A percentile compares a stretch with the other conserved stretches of the same genome.
phyloP scores from a whole-genome alignment of 2,797 vertebrate species.

The Argya squamiceps region DNA sequence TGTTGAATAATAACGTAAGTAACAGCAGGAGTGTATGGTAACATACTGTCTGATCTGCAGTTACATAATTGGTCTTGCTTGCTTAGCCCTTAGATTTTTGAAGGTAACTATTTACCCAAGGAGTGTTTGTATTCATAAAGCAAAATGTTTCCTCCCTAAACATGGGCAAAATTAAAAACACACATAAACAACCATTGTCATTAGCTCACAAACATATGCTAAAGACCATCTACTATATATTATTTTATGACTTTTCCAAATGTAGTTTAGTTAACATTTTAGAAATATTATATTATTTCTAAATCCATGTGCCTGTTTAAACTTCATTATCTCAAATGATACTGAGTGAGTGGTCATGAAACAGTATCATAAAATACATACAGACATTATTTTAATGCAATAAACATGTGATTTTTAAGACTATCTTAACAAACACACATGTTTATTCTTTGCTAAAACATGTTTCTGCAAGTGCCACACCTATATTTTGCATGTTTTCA shows the following conservation, averaged over 20 bases:
- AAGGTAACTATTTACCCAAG: conserved; percentile 75
- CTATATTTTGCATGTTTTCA: conserved; percentile 93
- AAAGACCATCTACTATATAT: conserved; percentile 93
- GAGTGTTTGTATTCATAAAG: conserved; percentile 80
- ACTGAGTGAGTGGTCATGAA: conserved; percentile 98
- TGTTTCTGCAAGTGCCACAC: conserved; percentile 99
- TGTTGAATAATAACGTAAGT: conserved; percentile 83
- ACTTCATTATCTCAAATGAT: conserved; percentile 99
- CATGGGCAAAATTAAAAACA: conserved; percentile 79
- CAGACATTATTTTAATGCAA: conserved; percentile 99
- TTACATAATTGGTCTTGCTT: conserved; percentile 73
- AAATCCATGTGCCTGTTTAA: conserved; percentile 99
- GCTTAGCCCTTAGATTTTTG: conserved; percentile 77
- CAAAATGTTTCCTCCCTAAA: conserved; percentile 77
- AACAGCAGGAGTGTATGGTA: conserved; percentile 74
- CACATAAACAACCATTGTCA: conserved; percentile 94
- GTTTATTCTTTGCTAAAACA: conserved; percentile 99
- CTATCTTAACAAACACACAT: conserved; percentile 98
- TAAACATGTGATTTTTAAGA: conserved; percentile 99
- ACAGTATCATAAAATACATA: conserved; percentile 99
- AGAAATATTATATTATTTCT: conserved; percentile 91
- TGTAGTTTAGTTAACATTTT: conserved; percentile 98
- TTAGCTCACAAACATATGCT: conserved; percentile 97
- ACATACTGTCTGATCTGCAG: conserved; percentile 72
- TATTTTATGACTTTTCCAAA: conserved; percentile 95